phyloP scores from a whole-genome alignment of 2,888 invertebrate species.

The Drosophila fungiperda region DNA sequence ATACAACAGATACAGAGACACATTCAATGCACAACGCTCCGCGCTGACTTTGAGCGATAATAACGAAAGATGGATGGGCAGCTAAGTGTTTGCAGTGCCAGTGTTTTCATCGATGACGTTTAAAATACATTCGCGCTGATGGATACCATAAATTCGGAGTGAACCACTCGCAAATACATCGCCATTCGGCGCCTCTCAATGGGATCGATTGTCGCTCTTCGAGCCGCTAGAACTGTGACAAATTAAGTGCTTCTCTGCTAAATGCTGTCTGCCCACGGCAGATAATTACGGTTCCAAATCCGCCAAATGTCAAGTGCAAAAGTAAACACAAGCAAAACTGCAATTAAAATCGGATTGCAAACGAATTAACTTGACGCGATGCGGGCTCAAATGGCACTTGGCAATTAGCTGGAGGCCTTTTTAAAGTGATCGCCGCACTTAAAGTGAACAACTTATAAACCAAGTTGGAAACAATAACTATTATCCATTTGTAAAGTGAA shows the following conservation, averaged over 20 bases:
- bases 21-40: conserved; percentile 30
- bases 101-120: conserved; percentile 75
- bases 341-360: conserved; percentile 49
- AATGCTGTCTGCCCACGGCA: conserved; percentile 39
- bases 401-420: conserved; percentile 47
- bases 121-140: conserved; percentile 69
- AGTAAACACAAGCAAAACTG: conserved; percentile 17
- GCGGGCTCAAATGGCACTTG: conserved; percentile 34
- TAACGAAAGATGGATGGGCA: conserved; percentile 74
- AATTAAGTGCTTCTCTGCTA: conserved; percentile 41
- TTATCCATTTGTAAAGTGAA: conserved; percentile 38
- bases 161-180: conserved; percentile 54
- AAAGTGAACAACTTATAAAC: conserved; percentile 13
- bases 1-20: conserved; percentile 41
- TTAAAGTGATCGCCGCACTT: conserved; percentile 26
- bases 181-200: conserved; percentile 44
- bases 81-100: conserved; percentile 72
- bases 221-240: conserved; percentile 67
- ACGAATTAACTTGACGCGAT: conserved; percentile 57
- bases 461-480: conserved; percentile 8
- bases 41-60: conserved; percentile 60
- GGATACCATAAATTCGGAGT: conserved; percentile 72
- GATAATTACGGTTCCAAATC: conserved; percentile 56
- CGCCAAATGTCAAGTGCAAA: conserved; percentile 51
- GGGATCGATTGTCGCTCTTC: conserved; percentile 25